Percentiles rank a stretch among this genome's conserved stretches.
phyloP scores from a whole-genome alignment of 2,888 invertebrate genomes.

The Drosophila imparisetae region DNA sequence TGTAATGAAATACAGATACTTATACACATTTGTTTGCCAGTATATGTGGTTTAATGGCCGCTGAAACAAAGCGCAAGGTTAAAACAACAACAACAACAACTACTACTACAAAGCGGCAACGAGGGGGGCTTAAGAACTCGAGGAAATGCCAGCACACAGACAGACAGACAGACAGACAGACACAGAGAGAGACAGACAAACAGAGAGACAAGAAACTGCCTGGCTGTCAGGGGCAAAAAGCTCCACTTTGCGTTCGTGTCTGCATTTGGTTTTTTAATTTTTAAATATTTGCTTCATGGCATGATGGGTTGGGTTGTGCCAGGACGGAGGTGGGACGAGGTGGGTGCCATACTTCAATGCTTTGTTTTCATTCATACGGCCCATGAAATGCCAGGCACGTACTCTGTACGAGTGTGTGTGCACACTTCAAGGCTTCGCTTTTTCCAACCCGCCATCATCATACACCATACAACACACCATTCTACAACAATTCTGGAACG shows the following conservation, averaged over 20 bases:
- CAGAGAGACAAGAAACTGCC: slow-evolving; percentile 21
- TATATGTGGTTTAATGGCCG: slow-evolving; percentile 73
- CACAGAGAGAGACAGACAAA: slow-evolving; percentile 11
- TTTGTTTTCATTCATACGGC: slow-evolving; percentile 63
- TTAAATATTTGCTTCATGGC: slow-evolving; percentile 64
- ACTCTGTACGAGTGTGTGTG: slow-evolving; percentile 39
- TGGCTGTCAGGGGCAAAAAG: slow-evolving; percentile 57
- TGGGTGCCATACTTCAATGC: slow-evolving; percentile 41
- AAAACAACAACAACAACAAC: slow-evolving; percentile 39
- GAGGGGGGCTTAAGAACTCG: slow-evolving; percentile 62
- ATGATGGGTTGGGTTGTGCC: slow-evolving; percentile 4
- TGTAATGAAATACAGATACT: slow-evolving; percentile 26
- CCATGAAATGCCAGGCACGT: slow-evolving; percentile 71
- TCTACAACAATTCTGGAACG: slow-evolving; percentile 27
- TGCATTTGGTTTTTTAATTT: slow-evolving; percentile 68
- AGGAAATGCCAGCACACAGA: slow-evolving; percentile 63
- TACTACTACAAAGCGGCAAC: slow-evolving; percentile 10
- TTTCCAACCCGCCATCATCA: slow-evolving; percentile 16
- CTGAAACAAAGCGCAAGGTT: slow-evolving; percentile 76
- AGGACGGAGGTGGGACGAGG: not conserved
- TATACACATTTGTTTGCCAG: slow-evolving; percentile 10
- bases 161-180: slow-evolving; percentile 17
- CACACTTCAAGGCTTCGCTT: slow-evolving; percentile 70
- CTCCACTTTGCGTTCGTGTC: slow-evolving; percentile 60
- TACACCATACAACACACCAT: not conserved